Conservation (phyloP, 2,797 vertebrate genomes). For the Epinephelus coioides region DNA sequence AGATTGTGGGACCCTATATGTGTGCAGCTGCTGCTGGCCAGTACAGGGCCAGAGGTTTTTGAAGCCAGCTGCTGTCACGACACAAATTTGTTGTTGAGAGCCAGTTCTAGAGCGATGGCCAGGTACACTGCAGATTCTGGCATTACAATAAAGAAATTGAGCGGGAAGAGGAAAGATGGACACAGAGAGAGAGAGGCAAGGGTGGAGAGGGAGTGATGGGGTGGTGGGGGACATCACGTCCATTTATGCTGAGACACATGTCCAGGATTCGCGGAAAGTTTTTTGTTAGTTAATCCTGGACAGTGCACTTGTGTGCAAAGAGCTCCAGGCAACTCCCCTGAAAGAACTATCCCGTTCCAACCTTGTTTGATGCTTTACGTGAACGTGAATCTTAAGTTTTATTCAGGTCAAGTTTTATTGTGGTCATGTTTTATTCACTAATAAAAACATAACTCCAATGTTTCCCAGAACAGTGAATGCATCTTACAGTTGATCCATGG, state of each 20-base stretch:
- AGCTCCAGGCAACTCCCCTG: conserved; percentile 41
- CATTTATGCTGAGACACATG: conserved; percentile 59
- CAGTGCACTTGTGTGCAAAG: conserved; percentile 16
- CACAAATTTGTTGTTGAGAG: conserved; percentile 77
- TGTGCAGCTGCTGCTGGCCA: conserved; percentile 71
- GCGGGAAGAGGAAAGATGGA: conserved; percentile 11
- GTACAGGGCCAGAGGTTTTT: conserved; percentile 53
- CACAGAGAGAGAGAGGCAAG: conserved; percentile 14
- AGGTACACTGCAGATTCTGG: conserved; percentile 71
- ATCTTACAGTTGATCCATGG: background rate
- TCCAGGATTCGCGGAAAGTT: conserved; percentile 46
- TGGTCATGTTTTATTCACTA: conserved; percentile 35
- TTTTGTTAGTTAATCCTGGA: conserved; percentile 45
- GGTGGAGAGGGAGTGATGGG: conserved; percentile 43
- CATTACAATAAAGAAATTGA: conserved; percentile 55
- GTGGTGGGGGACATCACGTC: conserved; percentile 54
- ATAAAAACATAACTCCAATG: conserved; percentile 20
- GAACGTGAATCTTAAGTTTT: conserved; percentile 16
- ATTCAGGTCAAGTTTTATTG: conserved; percentile 20
- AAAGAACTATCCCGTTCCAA: conserved; percentile 23
- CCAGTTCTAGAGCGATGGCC: conserved; percentile 63
- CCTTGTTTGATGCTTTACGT: conserved; percentile 33
- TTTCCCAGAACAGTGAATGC: conserved; percentile 25
- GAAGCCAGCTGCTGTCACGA: conserved; percentile 79
- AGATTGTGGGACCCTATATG: conserved; percentile 59